phyloP scores from a whole-genome alignment of 2,888 invertebrate species.

The Cosmia pyralina region DNA sequence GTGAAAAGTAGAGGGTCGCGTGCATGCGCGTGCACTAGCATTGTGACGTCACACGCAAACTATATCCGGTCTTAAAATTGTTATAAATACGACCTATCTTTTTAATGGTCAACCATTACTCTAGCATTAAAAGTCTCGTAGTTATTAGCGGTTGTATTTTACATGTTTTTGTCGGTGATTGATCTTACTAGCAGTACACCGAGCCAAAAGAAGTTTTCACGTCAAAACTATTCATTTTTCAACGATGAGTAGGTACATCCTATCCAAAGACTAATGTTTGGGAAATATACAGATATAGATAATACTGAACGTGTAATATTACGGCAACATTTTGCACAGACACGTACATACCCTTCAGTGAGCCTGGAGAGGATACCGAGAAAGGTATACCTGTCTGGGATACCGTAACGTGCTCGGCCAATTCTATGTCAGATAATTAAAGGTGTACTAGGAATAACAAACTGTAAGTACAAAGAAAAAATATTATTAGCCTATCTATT shows the following conservation, averaged over 20 bases:
- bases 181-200: too few relatives aligned
- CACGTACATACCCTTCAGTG: slow-evolving; percentile 49
- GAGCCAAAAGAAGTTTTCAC: too few relatives aligned
- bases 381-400: slow-evolving; percentile 26
- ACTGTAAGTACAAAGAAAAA: not conserved
- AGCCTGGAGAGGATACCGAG: slow-evolving; percentile 41
- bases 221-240: not conserved
- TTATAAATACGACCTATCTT: too few relatives aligned
- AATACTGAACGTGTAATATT: slow-evolving; percentile 13
- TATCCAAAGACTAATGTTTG: not conserved
- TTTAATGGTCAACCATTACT: too few relatives aligned
- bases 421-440: slow-evolving; percentile 36
- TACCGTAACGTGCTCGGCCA: slow-evolving; percentile 28
- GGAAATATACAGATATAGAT: slow-evolving; percentile 5
- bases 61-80: too few relatives aligned
- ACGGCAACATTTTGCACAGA: slow-evolving; percentile 37
- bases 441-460: slow-evolving; percentile 19
- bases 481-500: not conserved
- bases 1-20: too few relatives aligned
- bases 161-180: too few relatives aligned
- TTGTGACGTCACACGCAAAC: too few relatives aligned
- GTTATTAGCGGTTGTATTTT: too few relatives aligned
- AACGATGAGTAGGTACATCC: too few relatives aligned
- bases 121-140: too few relatives aligned
- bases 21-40: too few relatives aligned